Base-by-base conservation (phyloP, 2,888 invertebrate genomes). In the Odontocerum albicorne region DNA sequence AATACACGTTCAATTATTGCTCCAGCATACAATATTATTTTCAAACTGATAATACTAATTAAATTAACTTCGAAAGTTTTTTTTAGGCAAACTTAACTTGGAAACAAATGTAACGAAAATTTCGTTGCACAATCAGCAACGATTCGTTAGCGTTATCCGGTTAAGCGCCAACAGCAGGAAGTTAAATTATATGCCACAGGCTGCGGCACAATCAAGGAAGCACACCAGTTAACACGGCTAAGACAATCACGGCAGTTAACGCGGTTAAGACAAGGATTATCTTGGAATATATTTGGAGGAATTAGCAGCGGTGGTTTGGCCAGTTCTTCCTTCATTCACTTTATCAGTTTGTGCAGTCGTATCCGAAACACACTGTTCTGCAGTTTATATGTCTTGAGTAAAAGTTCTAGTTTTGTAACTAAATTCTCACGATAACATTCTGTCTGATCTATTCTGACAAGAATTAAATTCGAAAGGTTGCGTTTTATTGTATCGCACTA, bases 171-270 rank as follows among this genome's bases (percentile, higher is more conserved):
- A 10, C 27, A 10, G 4, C 4, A 27, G 10, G 27, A 4, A 7
- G 10, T 27, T 4, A 27, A 27, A 27, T 27, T 27, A 27, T 27
- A 27, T 10, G 4, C 27, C 27, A 33, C 33, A 33, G 33, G 12
- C 13, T 33, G 12, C 13, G 12, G 4, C 13, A 10, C 39, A 39
- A 39, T 19, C 19, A 39, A 19, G 8, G 16, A 17, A 15, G 39
- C 17, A n/a, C 39, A 39, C 39, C 15, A 39, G 39, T 39, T 39
- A 39, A 39, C 39, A 3, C 17, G 39, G 17, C 17, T 39, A 39
- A 39, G 10, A 17, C 39, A n/a, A 12, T 33, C 21, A 22, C 21
- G 19, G 19, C 10, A 19, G 40, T 40, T 40, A 16, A 19, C 17
- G 2, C 40, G 17, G 10, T 40, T 16, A 19, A 40, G 40, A 19